Base-by-base conservation (phyloP, 1,140 invertebrate species). In the Brachionus rubens region DNA sequence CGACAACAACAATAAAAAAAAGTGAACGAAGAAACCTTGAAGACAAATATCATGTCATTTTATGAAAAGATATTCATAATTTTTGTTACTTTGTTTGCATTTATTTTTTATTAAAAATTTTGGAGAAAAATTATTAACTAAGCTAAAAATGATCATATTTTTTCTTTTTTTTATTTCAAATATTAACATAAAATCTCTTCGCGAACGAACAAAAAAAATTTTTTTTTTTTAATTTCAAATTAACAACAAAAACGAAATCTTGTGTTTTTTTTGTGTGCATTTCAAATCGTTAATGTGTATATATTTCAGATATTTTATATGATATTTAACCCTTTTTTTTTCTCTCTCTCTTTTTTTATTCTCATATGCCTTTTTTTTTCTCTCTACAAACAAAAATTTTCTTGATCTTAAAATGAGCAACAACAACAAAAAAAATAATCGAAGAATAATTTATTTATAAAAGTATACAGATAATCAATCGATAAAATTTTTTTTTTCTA, bases 101-200 rank as follows among this genome's bases (percentile, higher is more conserved):
- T 30, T 28, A 54, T 54, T 54, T n/a, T n/a, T n/a, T n/a, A n/a
- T n/a, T n/a, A n/a, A n/a, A 54, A 54, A 54, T 28, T 54, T 28
- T 28, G 33, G 24, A 54, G 16, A 26, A 28, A 12, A 28, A 24
- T 12, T 28, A 54, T 28, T 28, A 54, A 28, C 52, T 54, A 12
- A 54, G 52, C 52, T 54, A 54, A 26, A 54, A 54, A 54, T 54
- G 52, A 54, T 54, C 52, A 54, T n/a, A 28, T 54, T 5, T 54
- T 54, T 50, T 21, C 26, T 54, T 54, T 54, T n/a, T 54, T 54
- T 28, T 14, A 54, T 28, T 54, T 24, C 52, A n/a, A n/a, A n/a
- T 30, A 54, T 54, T 54, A 54, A 28, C 52, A 54, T 54, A 54
- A 54, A 54, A 54, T n/a, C n/a, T n/a, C n/a, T n/a, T n/a, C n/a